phyloP scores from a whole-genome alignment of 2,113 vertebrate species.

The Pseudopodoces humilis region DNA sequence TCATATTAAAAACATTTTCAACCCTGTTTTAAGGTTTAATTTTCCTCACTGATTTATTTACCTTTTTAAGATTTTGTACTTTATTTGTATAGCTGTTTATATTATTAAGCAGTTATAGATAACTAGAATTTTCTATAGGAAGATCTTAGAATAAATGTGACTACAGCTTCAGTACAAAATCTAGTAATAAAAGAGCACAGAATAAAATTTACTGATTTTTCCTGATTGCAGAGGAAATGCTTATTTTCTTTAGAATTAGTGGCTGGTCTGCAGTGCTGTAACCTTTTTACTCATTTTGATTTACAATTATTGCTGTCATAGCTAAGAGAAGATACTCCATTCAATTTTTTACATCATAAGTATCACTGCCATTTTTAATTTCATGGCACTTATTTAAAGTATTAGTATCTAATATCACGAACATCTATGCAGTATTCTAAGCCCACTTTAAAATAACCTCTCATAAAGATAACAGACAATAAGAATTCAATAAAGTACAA shows the following conservation, averaged over 20 bases:
- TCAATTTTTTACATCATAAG: background rate
- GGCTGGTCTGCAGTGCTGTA: background rate
- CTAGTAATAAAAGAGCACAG: background rate
- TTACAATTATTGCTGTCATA: background rate
- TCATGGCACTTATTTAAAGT: background rate
- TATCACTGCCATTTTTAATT: background rate
- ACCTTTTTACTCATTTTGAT: background rate
- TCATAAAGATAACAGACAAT: background rate
- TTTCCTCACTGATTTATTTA: background rate
- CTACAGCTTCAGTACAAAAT: background rate
- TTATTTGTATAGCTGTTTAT: background rate
- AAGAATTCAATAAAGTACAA: background rate
- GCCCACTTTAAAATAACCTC: background rate
- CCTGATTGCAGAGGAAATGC: background rate
- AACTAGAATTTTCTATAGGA: background rate
- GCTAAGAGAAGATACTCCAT: background rate
- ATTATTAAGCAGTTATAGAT: background rate
- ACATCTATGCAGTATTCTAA: background rate
- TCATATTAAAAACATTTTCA: background rate
- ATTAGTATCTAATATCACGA: background rate
- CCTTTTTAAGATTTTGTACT: background rate
- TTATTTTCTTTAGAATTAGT: background rate
- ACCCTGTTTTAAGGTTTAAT: background rate
- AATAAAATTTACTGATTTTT: background rate
- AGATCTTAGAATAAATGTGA: background rate